Percentiles rank a stretch among this genome's conserved stretches.
These are phyloP conservation scores for Bradysia coprophila DNA, from an alignment of 1,140 invertebrate genomes.

Conservation along the genomic window DNA sequence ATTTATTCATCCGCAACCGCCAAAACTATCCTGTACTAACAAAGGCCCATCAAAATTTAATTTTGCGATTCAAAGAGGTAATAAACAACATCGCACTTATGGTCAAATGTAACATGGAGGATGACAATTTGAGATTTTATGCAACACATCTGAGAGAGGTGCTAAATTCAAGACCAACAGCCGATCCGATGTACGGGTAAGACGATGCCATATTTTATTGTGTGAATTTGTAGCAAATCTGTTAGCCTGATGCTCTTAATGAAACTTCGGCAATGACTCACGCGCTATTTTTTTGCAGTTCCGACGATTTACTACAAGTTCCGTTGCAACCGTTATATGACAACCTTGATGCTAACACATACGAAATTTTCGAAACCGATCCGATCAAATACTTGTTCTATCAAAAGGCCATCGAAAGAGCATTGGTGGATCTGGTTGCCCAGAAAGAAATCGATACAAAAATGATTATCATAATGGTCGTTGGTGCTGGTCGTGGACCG, in stretches of 20 bases:
- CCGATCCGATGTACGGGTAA: constrained; percentile 36
- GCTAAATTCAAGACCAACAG: constrained; percentile 33
- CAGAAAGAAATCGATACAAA: constrained; percentile 14
- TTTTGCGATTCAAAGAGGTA: constrained; percentile 45
- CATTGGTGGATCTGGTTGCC: constrained; percentile 34
- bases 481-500: constrained; percentile 91
- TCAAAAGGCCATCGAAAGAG: constrained; percentile 61
- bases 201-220: too few species aligned
- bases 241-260: too few species aligned
- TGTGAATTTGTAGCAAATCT: too few species aligned
- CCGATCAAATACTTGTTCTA: constrained; percentile 91
- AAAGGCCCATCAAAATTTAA: constrained; percentile 66
- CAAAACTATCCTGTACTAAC: constrained; percentile 76
- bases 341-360: constrained; percentile 91
- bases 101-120: constrained; percentile 50
- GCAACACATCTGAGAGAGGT: constrained; percentile 73
- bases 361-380: constrained; percentile 98
- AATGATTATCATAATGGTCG: constrained; percentile 64
- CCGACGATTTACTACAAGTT: constrained; percentile 83
- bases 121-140: constrained; percentile 43
- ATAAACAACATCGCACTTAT: constrained; percentile 48
- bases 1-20: constrained; percentile 58
- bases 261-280: too few species aligned
- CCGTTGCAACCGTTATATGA: constrained; percentile 86
- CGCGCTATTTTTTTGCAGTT: too few species aligned